Conservation (phyloP, 2,113 vertebrate species). For the Serilophus lunatus region DNA sequence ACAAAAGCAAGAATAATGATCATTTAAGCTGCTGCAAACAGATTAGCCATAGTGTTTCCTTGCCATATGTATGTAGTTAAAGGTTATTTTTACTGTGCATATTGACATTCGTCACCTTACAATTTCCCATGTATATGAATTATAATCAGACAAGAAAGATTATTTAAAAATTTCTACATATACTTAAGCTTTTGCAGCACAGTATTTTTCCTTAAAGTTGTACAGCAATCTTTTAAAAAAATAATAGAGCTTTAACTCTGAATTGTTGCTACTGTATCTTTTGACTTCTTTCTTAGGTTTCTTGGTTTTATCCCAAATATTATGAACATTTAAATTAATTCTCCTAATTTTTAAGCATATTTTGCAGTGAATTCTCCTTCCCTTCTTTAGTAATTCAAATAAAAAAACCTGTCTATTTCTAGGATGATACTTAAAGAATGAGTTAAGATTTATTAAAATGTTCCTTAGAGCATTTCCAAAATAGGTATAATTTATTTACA, state of each 20-base stretch:
- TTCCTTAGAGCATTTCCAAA: background rate
- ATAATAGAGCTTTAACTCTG: background rate
- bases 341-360: background rate
- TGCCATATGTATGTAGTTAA: constrained; percentile 10
- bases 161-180: background rate
- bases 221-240: background rate
- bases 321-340: background rate
- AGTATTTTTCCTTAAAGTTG: background rate
- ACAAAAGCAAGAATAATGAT: constrained; percentile 30
- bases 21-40: constrained; percentile 28
- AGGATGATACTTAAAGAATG: background rate
- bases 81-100: background rate
- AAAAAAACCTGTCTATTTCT: background rate
- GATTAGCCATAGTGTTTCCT: constrained; percentile 10
- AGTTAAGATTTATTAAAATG: background rate
- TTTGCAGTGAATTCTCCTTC: background rate
- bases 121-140: background rate
- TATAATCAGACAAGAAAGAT: background rate
- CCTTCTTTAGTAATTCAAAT: background rate
- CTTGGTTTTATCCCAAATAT: background rate
- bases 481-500: background rate
- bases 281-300: background rate
- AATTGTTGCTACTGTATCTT: background rate
- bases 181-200: background rate
- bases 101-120: background rate